Conservation (phyloP, 2,113 vertebrate genomes). For the Vombatus ursinus region DNA sequence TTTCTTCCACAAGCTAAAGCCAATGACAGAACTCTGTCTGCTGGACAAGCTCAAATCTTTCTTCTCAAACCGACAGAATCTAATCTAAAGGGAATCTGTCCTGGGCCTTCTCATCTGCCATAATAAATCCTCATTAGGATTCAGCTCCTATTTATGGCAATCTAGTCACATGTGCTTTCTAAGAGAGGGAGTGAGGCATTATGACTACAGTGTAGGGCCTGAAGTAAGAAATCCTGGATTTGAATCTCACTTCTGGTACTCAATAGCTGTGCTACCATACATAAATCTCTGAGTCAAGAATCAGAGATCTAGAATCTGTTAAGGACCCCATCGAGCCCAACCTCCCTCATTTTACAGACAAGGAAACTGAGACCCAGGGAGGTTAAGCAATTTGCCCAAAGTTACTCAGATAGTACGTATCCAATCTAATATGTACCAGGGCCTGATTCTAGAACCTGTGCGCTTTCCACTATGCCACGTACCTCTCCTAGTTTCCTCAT, state of each 20-base stretch:
- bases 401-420: background rate
- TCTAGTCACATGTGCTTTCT: slow-evolving; percentile 74
- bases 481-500: background rate
- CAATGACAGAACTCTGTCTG: background rate
- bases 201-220: background rate
- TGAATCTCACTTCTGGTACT: background rate
- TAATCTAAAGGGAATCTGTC: background rate
- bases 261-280: background rate
- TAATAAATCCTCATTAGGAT: slow-evolving; percentile 76
- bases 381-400: background rate
- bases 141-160: slow-evolving; percentile 74
- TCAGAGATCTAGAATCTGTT: background rate
- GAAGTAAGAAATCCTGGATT: background rate
- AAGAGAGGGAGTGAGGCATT: background rate
- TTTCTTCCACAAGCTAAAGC: background rate
- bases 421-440: background rate
- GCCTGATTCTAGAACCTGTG: background rate
- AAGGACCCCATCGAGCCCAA: background rate
- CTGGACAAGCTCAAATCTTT: background rate
- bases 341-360: background rate
- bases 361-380: background rate
- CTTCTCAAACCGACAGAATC: background rate
- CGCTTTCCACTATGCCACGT: background rate
- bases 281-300: background rate
- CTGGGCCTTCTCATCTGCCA: slow-evolving; percentile 28